phyloP scores from a whole-genome alignment of 1,140 invertebrate species.

The Scaptomyza montana region DNA sequence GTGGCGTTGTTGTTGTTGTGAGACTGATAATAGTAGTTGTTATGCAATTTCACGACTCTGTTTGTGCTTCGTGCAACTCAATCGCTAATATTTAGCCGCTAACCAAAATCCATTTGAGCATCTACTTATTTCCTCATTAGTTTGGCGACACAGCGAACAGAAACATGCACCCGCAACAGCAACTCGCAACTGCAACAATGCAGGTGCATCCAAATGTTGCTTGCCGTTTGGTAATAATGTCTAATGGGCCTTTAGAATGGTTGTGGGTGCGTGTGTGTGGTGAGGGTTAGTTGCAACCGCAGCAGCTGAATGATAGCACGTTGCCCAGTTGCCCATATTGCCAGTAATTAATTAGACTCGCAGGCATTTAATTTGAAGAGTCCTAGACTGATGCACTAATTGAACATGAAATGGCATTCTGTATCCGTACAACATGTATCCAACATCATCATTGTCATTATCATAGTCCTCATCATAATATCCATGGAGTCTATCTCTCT shows the following conservation, averaged over 20 bases:
- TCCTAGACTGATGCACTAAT: slow-evolving; percentile 62
- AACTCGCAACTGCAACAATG: slow-evolving; percentile 1
- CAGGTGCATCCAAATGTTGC: slow-evolving; percentile 24
- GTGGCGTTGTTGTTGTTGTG: neutral
- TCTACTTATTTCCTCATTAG: slow-evolving; percentile 56
- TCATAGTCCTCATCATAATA: slow-evolving; percentile 24
- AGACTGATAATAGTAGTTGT: slow-evolving; percentile 14
- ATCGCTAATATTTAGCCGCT: slow-evolving; percentile 58
- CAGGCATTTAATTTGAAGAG: slow-evolving; percentile 76
- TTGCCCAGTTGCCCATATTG: slow-evolving; percentile 19
- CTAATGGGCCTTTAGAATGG: slow-evolving; percentile 9
- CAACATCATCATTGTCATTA: slow-evolving; percentile 23
- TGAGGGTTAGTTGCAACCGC: slow-evolving; percentile 2
- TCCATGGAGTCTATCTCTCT: neutral
- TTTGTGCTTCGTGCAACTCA: slow-evolving; percentile 11
- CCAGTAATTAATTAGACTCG: slow-evolving; percentile 78
- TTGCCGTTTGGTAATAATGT: slow-evolving; percentile 46
- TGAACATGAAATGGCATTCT: slow-evolving; percentile 72
- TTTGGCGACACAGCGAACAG: neutral
- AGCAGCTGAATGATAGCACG: slow-evolving; percentile 5
- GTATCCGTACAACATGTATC: neutral
- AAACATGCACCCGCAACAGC: neutral
- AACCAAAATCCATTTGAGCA: slow-evolving; percentile 54
- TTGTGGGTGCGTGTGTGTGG: no score
- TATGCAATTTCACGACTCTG: slow-evolving; percentile 2